Evolutionary conservation across 2,797 vertebrate species (phyloP).

Genomic region (Paedocypris micromegethes): DNA sequence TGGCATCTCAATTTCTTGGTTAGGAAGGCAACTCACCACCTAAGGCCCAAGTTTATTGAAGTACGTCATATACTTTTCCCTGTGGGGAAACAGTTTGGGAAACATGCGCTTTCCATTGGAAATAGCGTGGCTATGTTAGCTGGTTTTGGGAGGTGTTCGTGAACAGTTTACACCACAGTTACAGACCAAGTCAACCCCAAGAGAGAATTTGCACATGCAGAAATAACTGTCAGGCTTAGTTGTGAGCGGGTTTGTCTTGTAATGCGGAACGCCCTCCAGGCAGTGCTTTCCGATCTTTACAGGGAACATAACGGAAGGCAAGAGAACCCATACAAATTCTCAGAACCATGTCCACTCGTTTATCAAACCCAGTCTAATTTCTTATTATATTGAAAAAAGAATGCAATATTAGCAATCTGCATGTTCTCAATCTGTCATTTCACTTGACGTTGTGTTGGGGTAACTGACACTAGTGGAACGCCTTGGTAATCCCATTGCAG

Average conservation of each 20-base stretch:
- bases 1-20: no score
- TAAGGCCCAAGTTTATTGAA: neutral
- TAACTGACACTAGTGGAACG: no score
- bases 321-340: conserved; percentile 4
- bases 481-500: no score
- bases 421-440: no score
- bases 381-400: no score
- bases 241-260: conserved; percentile 37
- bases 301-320: conserved; percentile 26
- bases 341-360: no score
- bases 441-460: no score
- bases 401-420: no score
- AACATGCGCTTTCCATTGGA: neutral
- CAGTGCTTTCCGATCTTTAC: conserved; percentile 32
- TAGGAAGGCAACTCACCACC: no score
- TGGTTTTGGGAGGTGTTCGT: conserved; percentile 16
- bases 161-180: conserved; percentile 16
- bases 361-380: no score
- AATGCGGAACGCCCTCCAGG: conserved; percentile 34
- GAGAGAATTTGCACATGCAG: neutral
- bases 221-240: conserved; percentile 24
- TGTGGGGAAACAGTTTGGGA: neutral
- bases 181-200: conserved; percentile 27
- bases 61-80: neutral
- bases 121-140: conserved; percentile 10